Evolutionary conservation across 2,797 vertebrate species (phyloP).

Genomic region (Cacajao melanocephalus): DNA sequence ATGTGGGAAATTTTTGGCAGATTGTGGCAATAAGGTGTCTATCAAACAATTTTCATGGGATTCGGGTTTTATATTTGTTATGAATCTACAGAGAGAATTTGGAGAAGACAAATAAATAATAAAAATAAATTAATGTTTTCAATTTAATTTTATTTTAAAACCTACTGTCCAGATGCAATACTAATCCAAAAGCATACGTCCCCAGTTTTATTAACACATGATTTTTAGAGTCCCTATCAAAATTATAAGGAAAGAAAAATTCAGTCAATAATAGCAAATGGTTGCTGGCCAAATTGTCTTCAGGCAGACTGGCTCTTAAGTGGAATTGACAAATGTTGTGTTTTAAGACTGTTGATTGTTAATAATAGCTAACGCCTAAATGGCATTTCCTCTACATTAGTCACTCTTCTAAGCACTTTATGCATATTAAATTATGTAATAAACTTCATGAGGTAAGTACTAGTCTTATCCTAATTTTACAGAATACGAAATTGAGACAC

Average conservation of each 20-base stretch:
- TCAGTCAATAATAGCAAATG: neutral
- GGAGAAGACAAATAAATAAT: neutral
- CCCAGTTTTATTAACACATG: neutral
- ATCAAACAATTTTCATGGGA: conserved; percentile 4
- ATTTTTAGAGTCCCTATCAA: neutral
- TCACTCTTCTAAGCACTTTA: neutral
- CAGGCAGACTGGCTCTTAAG: neutral
- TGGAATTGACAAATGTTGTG: neutral
- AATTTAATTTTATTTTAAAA: neutral
- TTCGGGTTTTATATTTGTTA: neutral
- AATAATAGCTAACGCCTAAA: neutral
- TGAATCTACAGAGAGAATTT: neutral
- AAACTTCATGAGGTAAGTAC: neutral
- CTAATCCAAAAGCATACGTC: neutral
- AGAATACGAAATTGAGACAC: neutral
- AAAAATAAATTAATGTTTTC: neutral
- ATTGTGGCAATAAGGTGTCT: neutral
- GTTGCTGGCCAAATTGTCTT: neutral
- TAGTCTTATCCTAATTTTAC: neutral
- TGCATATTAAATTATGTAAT: neutral
- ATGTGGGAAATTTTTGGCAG: conserved; percentile 25
- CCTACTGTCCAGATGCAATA: neutral
- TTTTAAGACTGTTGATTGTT: neutral
- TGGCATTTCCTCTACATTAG: neutral
- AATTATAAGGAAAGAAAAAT: neutral